phyloP scores from a whole-genome alignment of 2,113 vertebrate species.

The Eudyptes chrysolophus region DNA sequence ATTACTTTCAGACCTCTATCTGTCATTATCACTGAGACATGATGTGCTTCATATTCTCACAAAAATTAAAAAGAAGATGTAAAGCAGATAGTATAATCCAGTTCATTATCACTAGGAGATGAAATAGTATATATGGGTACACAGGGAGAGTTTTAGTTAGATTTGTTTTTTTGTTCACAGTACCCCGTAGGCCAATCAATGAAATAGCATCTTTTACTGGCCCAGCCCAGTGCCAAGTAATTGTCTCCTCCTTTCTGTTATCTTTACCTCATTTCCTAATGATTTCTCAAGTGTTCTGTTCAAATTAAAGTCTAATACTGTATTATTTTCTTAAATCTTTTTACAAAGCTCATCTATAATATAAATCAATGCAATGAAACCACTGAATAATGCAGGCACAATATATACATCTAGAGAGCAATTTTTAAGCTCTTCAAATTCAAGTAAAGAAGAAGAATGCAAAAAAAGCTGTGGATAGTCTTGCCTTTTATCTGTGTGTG shows the following conservation, averaged over 20 bases:
- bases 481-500: neutral
- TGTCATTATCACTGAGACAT: neutral
- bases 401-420: neutral
- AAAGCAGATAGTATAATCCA: neutral
- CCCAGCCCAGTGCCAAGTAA: neutral
- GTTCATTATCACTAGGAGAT: conserved; percentile 19
- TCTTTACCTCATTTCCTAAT: conserved; percentile 27
- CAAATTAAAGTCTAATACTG: conserved; percentile 18
- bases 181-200: conserved; percentile 20
- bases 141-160: conserved; percentile 38
- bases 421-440: neutral
- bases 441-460: neutral
- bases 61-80: conserved; percentile 33
- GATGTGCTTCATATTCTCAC: conserved; percentile 1
- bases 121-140: neutral
- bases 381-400: neutral
- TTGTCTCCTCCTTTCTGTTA: neutral
- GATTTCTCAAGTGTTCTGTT: conserved; percentile 15
- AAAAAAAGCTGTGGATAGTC: neutral
- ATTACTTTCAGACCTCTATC: conserved; percentile 16
- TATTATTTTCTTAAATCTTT: neutral
- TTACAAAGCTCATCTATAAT: neutral
- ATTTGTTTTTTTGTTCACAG: conserved; percentile 17
- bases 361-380: conserved; percentile 10
- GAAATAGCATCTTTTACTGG: conserved; percentile 41